Conservation (phyloP, 2,888 invertebrate species). For the Scaptomyza polygonia region DNA sequence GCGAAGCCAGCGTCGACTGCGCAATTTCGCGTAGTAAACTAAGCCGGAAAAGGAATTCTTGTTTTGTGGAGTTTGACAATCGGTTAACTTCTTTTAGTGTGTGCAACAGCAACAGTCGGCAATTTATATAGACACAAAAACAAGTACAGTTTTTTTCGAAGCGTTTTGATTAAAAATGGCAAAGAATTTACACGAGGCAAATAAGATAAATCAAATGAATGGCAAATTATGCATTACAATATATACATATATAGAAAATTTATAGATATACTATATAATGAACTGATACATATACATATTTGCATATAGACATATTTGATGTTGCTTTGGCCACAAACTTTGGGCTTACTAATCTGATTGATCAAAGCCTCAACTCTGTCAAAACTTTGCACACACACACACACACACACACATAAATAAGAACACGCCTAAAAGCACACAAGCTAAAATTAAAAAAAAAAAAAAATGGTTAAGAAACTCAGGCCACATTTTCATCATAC, state of each 20-base stretch:
- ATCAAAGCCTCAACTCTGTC: conserved; percentile 31
- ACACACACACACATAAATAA: conserved; percentile 5
- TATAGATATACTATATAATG: conserved; percentile 68
- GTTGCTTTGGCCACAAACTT: conserved; percentile 54
- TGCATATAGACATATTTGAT: conserved; percentile 41
- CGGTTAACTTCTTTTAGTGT: conserved; percentile 29
- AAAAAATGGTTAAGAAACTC: conserved; percentile 26
- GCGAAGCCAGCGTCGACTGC: conserved; percentile 56
- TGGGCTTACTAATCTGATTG: conserved; percentile 26
- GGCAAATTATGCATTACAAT: conserved; percentile 42
- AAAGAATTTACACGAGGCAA: conserved; percentile 45
- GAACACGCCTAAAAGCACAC: conserved; percentile 30
- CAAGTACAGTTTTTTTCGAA: conserved; percentile 56
- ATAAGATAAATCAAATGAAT: conserved; percentile 16
- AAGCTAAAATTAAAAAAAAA: not conserved
- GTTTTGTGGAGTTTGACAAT: conserved; percentile 27
- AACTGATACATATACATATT: conserved; percentile 74
- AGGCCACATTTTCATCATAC: conserved; percentile 38
- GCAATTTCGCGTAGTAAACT: conserved; percentile 70
- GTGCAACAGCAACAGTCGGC: conserved; percentile 7
- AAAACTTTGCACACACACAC: conserved; percentile 17
- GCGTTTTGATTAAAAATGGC: conserved; percentile 39
- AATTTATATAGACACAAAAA: conserved; percentile 16
- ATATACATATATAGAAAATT: conserved; percentile 37
- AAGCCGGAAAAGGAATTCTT: not conserved